A percentile compares a stretch with the other conserved stretches of the same genome.
phyloP scores from a whole-genome alignment of 2,113 vertebrate genomes.

The Ictalurus furcatus region DNA sequence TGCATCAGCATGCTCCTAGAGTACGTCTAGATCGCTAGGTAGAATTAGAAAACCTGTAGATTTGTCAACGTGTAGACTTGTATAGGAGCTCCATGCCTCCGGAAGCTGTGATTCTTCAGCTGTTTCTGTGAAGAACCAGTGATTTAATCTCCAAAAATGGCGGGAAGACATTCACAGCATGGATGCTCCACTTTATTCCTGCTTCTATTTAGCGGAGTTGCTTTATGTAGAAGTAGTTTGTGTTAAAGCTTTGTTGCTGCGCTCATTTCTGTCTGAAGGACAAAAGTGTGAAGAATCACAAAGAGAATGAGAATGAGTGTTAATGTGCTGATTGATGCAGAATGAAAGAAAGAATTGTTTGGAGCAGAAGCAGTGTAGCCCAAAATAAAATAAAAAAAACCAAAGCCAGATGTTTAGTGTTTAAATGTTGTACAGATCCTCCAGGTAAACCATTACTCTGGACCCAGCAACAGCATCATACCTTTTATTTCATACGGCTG shows the following conservation, averaged over 20 bases:
- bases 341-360: conserved; percentile 42
- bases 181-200: conserved; percentile 53
- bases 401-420: conserved; percentile 72
- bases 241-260: conserved; percentile 52
- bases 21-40: background rate
- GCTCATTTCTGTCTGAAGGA: conserved; percentile 47
- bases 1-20: conserved; percentile 36
- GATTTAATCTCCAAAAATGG: conserved; percentile 15
- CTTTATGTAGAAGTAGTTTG: conserved; percentile 52
- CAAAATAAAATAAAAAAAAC: conserved; percentile 44
- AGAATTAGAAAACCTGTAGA: background rate
- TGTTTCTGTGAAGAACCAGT: background rate
- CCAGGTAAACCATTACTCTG: conserved; percentile 75
- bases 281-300: background rate
- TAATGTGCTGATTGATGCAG: background rate
- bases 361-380: conserved; percentile 58
- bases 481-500: conserved; percentile 73
- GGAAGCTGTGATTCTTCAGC: conserved; percentile 4
- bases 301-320: background rate
- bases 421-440: conserved; percentile 70
- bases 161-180: conserved; percentile 41
- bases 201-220: conserved; percentile 59
- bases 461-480: conserved; percentile 82
- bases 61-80: background rate
- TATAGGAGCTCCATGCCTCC: conserved; percentile 9